These are phyloP conservation scores for Xenopus tropicalis DNA, from an alignment of 2,113 vertebrate species.

Conservation along the genomic window DNA sequence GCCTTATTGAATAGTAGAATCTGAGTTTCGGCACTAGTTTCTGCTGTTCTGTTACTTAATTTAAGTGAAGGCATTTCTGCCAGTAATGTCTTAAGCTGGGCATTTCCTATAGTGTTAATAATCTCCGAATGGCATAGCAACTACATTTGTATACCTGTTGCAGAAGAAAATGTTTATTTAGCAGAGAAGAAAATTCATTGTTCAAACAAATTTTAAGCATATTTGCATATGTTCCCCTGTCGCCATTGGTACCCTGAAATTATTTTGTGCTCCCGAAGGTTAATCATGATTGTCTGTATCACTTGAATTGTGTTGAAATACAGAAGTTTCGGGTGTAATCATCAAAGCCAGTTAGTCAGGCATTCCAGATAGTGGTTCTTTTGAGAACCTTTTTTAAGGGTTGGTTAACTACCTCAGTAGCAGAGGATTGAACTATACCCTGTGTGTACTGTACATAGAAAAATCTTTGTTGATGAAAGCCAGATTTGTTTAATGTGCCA, in stretches of 20 bases:
- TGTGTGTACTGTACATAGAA: slow-evolving; percentile 99
- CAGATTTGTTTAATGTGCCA: slow-evolving; percentile 99
- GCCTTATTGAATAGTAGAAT: slow-evolving; percentile 13
- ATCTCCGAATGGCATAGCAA: slow-evolving; percentile 17
- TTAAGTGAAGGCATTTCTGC: not conserved
- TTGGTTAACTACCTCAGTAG: slow-evolving; percentile 94
- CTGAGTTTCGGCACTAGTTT: not conserved
- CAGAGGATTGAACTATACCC: slow-evolving; percentile 99
- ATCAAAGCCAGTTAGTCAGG: slow-evolving; percentile 99
- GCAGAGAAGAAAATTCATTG: not conserved
- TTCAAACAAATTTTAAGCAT: not conserved
- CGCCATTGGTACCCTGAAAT: slow-evolving; percentile 70
- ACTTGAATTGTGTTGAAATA: slow-evolving; percentile 91
- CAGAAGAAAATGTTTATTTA: not conserved
- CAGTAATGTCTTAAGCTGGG: not conserved
- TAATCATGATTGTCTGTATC: slow-evolving; percentile 91
- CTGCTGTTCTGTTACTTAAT: slow-evolving; percentile 21
- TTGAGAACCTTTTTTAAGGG: slow-evolving; percentile 99
- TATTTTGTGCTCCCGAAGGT: slow-evolving; percentile 82
- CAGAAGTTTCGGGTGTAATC: slow-evolving; percentile 99
- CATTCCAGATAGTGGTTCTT: slow-evolving; percentile 99
- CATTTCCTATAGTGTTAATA: too few species aligned
- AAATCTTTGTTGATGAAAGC: slow-evolving; percentile 98
- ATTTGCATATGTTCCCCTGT: slow-evolving; percentile 57
- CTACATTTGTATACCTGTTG: not conserved